These are phyloP conservation scores for Scaptomyza pallida DNA, from an alignment of 1,140 invertebrate genomes.

Conservation along the genomic window DNA sequence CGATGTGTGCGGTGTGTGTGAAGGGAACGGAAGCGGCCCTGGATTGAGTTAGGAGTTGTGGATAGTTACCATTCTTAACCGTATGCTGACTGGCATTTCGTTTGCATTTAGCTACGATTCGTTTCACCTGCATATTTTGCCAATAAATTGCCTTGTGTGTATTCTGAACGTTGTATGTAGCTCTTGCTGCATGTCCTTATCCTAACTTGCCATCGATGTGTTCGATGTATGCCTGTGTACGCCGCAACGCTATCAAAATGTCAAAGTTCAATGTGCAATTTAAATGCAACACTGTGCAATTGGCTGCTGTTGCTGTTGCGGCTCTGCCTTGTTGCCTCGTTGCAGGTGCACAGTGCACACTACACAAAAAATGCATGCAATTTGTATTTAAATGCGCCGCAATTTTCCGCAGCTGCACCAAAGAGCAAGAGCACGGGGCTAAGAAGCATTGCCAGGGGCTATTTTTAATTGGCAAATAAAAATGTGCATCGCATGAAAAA, in stretches of 20 bases:
- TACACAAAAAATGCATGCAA: slow-evolving; percentile 69
- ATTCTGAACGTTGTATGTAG: slow-evolving; percentile 19
- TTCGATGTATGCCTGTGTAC: slow-evolving; percentile 26
- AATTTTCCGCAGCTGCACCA: slow-evolving; percentile 42
- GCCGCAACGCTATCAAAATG: slow-evolving; percentile 63
- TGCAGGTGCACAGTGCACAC: slow-evolving; percentile 47
- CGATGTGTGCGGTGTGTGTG: background rate
- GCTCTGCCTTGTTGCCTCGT: no score
- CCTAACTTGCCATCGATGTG: slow-evolving; percentile 51
- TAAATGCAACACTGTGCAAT: slow-evolving; percentile 74
- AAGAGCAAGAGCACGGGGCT: background rate
- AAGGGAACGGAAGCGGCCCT: background rate
- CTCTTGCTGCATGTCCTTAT: slow-evolving; percentile 41
- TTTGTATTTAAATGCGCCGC: slow-evolving; percentile 77
- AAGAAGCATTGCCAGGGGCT: slow-evolving; percentile 44
- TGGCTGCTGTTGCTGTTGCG: slow-evolving; percentile 29
- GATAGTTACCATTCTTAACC: slow-evolving; percentile 47
- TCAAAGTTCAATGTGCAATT: slow-evolving; percentile 81
- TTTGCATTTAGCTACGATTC: slow-evolving; percentile 68
- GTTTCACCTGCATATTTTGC: slow-evolving; percentile 72
- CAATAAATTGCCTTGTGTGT: slow-evolving; percentile 64
- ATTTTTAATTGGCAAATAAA: slow-evolving; percentile 81
- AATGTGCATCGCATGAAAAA: slow-evolving; percentile 56
- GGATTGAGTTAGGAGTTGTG: slow-evolving; percentile 6
- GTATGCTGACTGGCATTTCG: slow-evolving; percentile 43